These are phyloP conservation scores for Idaea straminata DNA, from an alignment of 2,888 invertebrate genomes.

Conservation along the genomic window DNA sequence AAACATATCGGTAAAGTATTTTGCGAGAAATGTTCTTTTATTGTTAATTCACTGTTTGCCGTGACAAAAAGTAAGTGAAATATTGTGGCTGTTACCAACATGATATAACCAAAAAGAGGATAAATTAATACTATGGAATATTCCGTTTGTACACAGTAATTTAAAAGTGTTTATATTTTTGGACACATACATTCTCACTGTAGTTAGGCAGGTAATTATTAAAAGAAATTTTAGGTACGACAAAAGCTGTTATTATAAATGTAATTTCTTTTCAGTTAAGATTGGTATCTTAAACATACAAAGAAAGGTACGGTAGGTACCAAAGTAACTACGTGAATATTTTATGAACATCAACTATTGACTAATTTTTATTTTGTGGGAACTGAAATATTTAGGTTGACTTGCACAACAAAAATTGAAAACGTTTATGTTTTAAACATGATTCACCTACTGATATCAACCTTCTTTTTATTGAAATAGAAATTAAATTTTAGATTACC, in stretches of 20 bases:
- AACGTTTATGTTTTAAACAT: not conserved
- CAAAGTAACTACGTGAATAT: not conserved
- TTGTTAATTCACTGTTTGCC: not conserved
- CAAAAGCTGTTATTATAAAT: not conserved
- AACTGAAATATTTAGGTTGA: not conserved
- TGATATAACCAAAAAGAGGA: not conserved
- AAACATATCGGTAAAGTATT: not conserved
- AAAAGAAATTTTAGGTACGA: not conserved
- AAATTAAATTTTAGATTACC: too few relatives aligned
- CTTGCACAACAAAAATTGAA: not conserved
- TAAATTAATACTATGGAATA: not conserved
- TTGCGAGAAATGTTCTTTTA: not conserved
- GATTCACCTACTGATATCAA: too few relatives aligned
- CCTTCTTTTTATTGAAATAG: too few relatives aligned
- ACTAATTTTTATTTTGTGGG: not conserved
- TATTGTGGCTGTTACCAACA: not conserved
- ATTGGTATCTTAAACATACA: slow-evolving; percentile 2
- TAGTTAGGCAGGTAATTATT: not conserved
- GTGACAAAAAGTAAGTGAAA: not conserved
- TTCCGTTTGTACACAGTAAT: not conserved
- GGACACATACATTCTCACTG: not conserved
- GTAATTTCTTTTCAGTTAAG: not conserved
- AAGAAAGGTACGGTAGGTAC: not conserved
- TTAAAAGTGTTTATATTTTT: not conserved
- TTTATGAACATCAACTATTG: not conserved